Conservation (phyloP, 53 echinoderm and acorn worm species). For the Echinometra lucunter region DNA sequence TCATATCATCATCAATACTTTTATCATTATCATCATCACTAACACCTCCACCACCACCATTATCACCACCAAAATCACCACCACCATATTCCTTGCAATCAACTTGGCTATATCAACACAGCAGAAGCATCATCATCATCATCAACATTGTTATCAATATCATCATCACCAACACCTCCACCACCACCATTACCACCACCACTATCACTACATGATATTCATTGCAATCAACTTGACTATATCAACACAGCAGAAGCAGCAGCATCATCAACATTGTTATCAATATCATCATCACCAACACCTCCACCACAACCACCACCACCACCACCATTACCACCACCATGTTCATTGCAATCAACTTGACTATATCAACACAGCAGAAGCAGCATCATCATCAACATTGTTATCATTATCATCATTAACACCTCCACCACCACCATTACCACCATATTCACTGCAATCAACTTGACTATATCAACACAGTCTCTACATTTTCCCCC, state of each 20-base stretch:
- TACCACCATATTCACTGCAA: not conserved
- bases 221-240: not conserved
- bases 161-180: conserved; percentile 48
- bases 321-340: not conserved
- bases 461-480: not conserved
- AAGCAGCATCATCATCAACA: not conserved
- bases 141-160: no score
- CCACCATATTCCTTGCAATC: not conserved
- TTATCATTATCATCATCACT: not conserved
- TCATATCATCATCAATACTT: not conserved
- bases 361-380: not conserved
- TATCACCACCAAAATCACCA: conserved; percentile 9
- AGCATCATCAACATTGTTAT: not conserved
- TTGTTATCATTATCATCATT: not conserved
- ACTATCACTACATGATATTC: not conserved
- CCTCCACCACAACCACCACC: not conserved
- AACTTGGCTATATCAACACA: not conserved
- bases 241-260: not conserved
- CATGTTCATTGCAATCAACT: not conserved
- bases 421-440: conserved; percentile 22
- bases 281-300: conserved; percentile 18
- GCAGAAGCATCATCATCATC: no score
- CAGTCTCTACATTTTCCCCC: not conserved
- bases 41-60: not conserved
- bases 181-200: conserved; percentile 27